phyloP scores from a whole-genome alignment of 1,140 invertebrate genomes.

The Portunus trituberculatus region DNA sequence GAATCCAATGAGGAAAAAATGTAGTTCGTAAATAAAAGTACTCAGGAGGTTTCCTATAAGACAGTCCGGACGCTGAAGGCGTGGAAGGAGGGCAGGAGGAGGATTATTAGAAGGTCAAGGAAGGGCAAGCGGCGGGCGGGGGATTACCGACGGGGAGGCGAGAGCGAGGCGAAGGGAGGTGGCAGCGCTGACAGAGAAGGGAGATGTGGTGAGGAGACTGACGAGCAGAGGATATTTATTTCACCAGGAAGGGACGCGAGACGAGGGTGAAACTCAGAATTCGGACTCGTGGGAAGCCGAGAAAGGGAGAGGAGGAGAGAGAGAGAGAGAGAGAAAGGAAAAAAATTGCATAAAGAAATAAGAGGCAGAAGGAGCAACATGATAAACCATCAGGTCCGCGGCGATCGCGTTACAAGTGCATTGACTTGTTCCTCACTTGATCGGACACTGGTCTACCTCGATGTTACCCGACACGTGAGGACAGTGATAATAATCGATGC shows the following conservation, averaged over 20 bases:
- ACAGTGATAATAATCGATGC: neutral
- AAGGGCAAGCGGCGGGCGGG: neutral
- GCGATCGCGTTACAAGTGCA: constrained; percentile 31
- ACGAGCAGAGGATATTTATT: neutral
- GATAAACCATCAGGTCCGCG: neutral
- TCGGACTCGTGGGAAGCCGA: constrained; percentile 39
- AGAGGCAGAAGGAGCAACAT: neutral
- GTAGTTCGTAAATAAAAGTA: neutral
- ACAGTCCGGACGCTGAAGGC: neutral
- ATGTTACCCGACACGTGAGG: constrained; percentile 7
- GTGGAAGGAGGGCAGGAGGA: constrained; percentile 8
- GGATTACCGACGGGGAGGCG: constrained; percentile 4
- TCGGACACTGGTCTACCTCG: neutral
- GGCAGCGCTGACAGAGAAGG: neutral
- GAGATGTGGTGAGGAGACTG: neutral
- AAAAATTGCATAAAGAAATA: neutral
- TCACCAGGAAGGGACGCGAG: neutral
- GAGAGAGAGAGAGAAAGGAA: neutral
- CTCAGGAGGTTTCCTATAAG: neutral
- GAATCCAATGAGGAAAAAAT: too few species aligned
- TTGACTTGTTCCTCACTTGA: constrained; percentile 9
- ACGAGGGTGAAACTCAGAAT: neutral
- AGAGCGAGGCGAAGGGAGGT: neutral
- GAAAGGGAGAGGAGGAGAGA: neutral
- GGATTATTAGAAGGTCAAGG: constrained; percentile 13